Evolutionary conservation across 2,797 vertebrate genomes (phyloP), one percentile per base, ranked within the genome.

Genomic region (Thripadectes ignobilis): DNA sequence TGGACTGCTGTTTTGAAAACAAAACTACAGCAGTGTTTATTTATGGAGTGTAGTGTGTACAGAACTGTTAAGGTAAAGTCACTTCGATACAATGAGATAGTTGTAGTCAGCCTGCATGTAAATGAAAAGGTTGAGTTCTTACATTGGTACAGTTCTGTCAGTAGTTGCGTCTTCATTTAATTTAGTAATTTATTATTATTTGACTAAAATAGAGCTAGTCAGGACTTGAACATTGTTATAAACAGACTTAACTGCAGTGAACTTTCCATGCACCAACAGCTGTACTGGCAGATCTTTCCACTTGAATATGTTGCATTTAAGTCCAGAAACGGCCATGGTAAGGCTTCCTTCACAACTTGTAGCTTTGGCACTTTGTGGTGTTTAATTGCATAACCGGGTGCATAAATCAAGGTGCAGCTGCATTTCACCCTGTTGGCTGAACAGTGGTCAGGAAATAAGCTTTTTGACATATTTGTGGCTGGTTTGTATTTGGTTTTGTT

Each of bases 101-200:
- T 91, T 96, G 93, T 85, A 85, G 87, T 93, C 96, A 94, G 65
- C 85, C 72, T 87, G 26, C 9, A 8, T 58, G 5, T 57, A 55
- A 78, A 51, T 61, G 55, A 73, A 51, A 62, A 24, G 10, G 8
- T 61, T 92, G 67, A 84, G 67, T 85, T 93, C 62, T 80, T 94
- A 63, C 49, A 18, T 49, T 48, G 63, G 12, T 91, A 21, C 41
- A 46, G 67, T 94, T 91, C 38, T 75, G 73, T 96, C 92, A 95
- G 81, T 75, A 92, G 62, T 95, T 97, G 58, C 61, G 8, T 78
- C 54, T 68, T 85, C 2, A 29, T 83, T 93, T 84, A 57, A 69
- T 92, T 87, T 69, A 39, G 24, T 82, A 58, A 39, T 92, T 49
- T 89, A 26, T 87, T 88, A 43, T 4, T 76, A 32, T 93, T 88